Evolutionary conservation across 2,797 vertebrate genomes (phyloP).

Genomic region (Kryptolebias ocellatus): DNA sequence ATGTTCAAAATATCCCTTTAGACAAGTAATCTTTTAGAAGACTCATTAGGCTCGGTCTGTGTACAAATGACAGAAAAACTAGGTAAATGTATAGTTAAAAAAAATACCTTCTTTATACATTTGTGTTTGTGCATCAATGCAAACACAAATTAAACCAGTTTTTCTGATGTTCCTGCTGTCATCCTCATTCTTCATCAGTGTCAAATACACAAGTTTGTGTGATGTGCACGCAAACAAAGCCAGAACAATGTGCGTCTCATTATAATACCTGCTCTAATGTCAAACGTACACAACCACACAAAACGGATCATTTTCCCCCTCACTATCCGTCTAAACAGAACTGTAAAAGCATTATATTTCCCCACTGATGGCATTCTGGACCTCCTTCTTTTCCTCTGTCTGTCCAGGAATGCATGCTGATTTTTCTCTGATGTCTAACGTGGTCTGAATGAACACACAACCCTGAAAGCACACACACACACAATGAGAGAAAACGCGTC

Average conservation of each 20-base stretch:
- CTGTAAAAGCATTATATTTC: conserved; percentile 44
- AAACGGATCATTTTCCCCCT: conserved; percentile 19
- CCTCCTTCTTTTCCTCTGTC: conserved; percentile 40
- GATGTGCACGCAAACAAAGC: conserved; percentile 59
- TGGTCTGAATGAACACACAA: conserved; percentile 59
- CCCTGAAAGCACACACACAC: conserved; percentile 31
- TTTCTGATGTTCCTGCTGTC: conserved; percentile 36
- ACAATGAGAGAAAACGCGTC: conserved; percentile 20
- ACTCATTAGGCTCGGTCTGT: too few species aligned
- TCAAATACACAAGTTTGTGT: conserved; percentile 39
- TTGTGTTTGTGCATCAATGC: too few species aligned
- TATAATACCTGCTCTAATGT: conserved; percentile 55
- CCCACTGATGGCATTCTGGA: conserved; percentile 40
- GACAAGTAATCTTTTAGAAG: too few species aligned
- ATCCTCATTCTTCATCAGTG: conserved; percentile 63
- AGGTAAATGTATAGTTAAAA: too few species aligned
- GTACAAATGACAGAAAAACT: too few species aligned
- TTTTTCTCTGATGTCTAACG: conserved; percentile 67
- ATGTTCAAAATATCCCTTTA: too few species aligned
- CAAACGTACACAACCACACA: conserved; percentile 41
- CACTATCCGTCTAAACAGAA: conserved; percentile 22
- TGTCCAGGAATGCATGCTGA: conserved; percentile 70
- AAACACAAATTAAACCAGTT: conserved; percentile 2
- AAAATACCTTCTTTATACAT: too few species aligned
- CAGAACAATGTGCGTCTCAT: conserved; percentile 55